Base-by-base conservation (phyloP, 2,888 invertebrate species). In the Fragum fragum region DNA sequence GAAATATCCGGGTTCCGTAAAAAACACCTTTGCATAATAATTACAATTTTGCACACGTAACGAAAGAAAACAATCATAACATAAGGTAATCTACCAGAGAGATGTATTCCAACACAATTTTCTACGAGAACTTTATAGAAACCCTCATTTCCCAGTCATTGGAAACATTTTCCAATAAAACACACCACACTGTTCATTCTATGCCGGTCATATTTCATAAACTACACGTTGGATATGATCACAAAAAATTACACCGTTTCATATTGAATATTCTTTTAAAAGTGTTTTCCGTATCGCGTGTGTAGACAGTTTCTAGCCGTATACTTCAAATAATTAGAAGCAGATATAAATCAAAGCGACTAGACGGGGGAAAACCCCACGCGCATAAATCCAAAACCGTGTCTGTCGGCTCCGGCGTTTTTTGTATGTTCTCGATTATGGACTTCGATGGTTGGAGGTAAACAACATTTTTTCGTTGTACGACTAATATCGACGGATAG, bases 121-220 rank as follows among this genome's bases (percentile, higher is more conserved):
- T 47, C 47, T 5, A 18, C 5, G 47, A 47, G 47, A 47, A 47
- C 5, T 9, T 47, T 9, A 47, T 3, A 47, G 47, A 47, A 47
- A 47, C 47, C 14, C 39, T 18, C 14, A 47, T 14, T 47, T 47
- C 47, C 47, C 14, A 18, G 47, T 18, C 2, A 47, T 47, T 14
- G 47, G 32, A 47, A 47, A n/a, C 47, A 47, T 47, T 47, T 47
- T 47, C 47, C 47, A 47, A 47, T 47, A 47, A 47, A 47, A 47
- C 47, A 47, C 16, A 36, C 3, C 47, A 47, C 47, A 47, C 5
- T 3, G n/a, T 39, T 39, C 39, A 39, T 47, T n/a, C 7, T 47
- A 47, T 47, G 47, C 16, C n/a, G n/a, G n/a, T n/a, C 47, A n/a
- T n/a, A 16, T 47, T 47, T 47, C 47, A 47, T 16, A 47, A n/a